Evolutionary conservation across 2,113 vertebrate genomes (phyloP).

Genomic region (Pandion haliaetus): DNA sequence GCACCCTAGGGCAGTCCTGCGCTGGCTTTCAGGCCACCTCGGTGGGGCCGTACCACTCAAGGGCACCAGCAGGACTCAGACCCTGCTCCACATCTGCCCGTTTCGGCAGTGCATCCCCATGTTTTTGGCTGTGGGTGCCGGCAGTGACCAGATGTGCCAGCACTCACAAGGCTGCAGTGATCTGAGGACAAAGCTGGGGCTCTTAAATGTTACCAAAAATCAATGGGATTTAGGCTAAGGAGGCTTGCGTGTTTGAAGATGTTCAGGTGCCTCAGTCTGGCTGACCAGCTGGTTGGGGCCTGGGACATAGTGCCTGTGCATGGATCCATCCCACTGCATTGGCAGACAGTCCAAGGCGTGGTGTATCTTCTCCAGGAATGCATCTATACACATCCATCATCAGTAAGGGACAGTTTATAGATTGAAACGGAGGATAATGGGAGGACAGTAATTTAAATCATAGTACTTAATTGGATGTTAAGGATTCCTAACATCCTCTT

Average conservation of each 20-base stretch:
- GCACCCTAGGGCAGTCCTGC: not conserved
- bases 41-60: rapidly evolving
- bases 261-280: not conserved
- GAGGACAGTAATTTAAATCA: not conserved
- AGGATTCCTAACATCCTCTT: conserved; percentile 5
- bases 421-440: not conserved
- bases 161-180: not conserved
- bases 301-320: not conserved
- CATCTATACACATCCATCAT: not conserved
- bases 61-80: not conserved
- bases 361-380: not conserved
- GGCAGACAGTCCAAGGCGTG: not conserved
- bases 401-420: not conserved
- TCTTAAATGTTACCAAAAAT: not conserved
- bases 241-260: not conserved
- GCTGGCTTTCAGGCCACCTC: not conserved
- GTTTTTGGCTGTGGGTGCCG: rapidly evolving
- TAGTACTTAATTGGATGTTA: not conserved
- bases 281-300: not conserved
- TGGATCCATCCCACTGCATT: not conserved
- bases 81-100: rapidly evolving
- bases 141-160: not conserved
- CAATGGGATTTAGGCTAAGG: not conserved
- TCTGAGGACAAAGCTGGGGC: not conserved
- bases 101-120: rapidly evolving